Evolutionary conservation across 2,888 invertebrate genomes (phyloP).

Genomic region (Trichogramma dendrolimi): DNA sequence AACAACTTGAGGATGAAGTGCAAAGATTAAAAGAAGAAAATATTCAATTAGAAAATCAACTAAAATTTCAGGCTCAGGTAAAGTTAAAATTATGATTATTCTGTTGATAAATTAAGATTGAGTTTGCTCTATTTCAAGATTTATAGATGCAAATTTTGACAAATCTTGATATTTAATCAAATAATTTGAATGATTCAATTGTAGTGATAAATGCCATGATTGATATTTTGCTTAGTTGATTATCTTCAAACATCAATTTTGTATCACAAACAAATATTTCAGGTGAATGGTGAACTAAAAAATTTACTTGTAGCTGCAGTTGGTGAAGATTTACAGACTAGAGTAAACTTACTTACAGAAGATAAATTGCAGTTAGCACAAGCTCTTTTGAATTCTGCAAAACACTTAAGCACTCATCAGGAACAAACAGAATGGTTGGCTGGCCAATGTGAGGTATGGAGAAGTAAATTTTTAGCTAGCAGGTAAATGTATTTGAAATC

Average conservation of each 20-base stretch:
- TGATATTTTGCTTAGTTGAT: neutral
- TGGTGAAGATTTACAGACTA: constrained; percentile 86
- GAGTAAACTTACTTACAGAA: constrained; percentile 85
- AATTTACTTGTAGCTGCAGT: constrained; percentile 90
- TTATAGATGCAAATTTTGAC: neutral
- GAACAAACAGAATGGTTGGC: constrained; percentile 91
- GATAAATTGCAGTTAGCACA: constrained; percentile 85
- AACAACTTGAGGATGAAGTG: constrained; percentile 60
- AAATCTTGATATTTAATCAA: constrained; percentile 1
- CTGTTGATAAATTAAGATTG: neutral
- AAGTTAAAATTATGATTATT: constrained; percentile 13
- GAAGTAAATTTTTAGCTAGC: constrained; percentile 92
- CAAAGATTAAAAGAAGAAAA: constrained; percentile 65
- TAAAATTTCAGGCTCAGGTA: constrained; percentile 82
- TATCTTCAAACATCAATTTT: neutral
- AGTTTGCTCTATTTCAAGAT: neutral
- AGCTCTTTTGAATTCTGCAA: constrained; percentile 79
- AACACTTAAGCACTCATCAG: constrained; percentile 81
- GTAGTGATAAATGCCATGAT: no score
- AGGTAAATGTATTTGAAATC: constrained; percentile 56
- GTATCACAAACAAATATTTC: constrained; percentile 16
- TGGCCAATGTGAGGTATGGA: constrained; percentile 94
- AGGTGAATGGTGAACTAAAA: constrained; percentile 89
- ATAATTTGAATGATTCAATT: neutral
- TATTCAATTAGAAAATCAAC: constrained; percentile 69